Conservation (phyloP, 2,113 vertebrate genomes). For the Otocyon megalotis region DNA sequence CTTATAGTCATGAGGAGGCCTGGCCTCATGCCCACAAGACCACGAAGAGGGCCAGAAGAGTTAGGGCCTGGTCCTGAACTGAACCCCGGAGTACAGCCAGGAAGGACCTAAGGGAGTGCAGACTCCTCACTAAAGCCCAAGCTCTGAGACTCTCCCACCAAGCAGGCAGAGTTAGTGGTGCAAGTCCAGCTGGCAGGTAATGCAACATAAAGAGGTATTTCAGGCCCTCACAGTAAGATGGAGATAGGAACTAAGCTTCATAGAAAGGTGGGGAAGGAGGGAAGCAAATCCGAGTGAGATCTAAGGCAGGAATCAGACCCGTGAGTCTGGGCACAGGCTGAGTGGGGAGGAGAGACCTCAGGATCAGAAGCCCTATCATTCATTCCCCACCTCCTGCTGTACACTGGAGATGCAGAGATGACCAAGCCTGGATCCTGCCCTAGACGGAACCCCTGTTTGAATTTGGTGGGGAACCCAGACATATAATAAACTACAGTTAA, state of each 20-base stretch:
- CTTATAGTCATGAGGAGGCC: neutral
- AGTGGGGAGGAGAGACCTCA: neutral
- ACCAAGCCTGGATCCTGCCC: neutral
- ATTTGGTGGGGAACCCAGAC: neutral
- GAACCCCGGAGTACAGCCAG: neutral
- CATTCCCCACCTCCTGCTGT: neutral
- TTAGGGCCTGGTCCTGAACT: slow-evolving; percentile 17
- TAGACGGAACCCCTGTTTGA: neutral
- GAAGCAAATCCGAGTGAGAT: neutral
- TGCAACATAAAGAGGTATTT: neutral
- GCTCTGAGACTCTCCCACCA: neutral
- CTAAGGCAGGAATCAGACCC: neutral
- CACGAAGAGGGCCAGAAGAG: neutral
- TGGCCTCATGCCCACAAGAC: neutral
- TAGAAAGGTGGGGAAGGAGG: slow-evolving; percentile 31
- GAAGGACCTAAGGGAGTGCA: slow-evolving; percentile 47
- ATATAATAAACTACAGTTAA: neutral
- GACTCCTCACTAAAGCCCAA: neutral
- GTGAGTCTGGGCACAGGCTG: neutral
- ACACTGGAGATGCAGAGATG: neutral
- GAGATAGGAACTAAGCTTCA: neutral
- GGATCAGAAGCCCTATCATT: neutral
- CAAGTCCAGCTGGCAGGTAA: neutral
- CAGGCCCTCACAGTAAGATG: neutral
- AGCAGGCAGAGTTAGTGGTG: neutral